phyloP scores from a whole-genome alignment of 2,888 invertebrate genomes.

The Platycheirus rosarum region DNA sequence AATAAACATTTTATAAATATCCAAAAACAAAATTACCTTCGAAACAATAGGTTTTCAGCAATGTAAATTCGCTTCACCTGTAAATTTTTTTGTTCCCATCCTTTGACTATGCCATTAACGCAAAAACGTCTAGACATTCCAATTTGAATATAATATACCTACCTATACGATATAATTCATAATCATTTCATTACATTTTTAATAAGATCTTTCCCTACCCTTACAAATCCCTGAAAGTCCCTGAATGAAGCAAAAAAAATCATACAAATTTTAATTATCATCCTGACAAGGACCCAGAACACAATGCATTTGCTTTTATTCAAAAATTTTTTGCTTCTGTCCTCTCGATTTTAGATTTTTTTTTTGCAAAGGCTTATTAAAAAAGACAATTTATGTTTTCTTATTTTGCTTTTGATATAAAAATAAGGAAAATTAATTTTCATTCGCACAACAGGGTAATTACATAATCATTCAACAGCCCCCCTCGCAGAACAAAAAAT shows the following conservation, averaged over 20 bases:
- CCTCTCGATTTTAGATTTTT: not conserved
- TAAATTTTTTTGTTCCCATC: no score
- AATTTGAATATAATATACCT: not conserved
- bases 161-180: slow-evolving; percentile 21
- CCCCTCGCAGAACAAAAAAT: slow-evolving; percentile 2
- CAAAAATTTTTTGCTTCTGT: not conserved
- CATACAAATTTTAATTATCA: slow-evolving; percentile 35
- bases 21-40: no score
- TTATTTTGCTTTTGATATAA: slow-evolving; percentile 7
- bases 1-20: no score
- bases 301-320: slow-evolving; percentile 21
- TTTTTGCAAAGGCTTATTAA: not conserved
- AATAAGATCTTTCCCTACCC: slow-evolving; percentile 1
- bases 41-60: no score
- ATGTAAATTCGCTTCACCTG: no score
- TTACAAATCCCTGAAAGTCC: not conserved
- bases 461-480: slow-evolving; percentile 7
- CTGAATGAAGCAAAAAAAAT: not conserved
- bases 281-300: slow-evolving; percentile 28
- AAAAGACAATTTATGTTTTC: not conserved
- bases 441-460: not conserved
- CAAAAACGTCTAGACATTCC: slow-evolving; percentile 34
- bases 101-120: no score
- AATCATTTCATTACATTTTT: slow-evolving; percentile 37
- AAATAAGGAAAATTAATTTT: slow-evolving; percentile 26